Base-by-base conservation (phyloP, 1,140 invertebrate genomes). In the Steinernema feltiae region DNA sequence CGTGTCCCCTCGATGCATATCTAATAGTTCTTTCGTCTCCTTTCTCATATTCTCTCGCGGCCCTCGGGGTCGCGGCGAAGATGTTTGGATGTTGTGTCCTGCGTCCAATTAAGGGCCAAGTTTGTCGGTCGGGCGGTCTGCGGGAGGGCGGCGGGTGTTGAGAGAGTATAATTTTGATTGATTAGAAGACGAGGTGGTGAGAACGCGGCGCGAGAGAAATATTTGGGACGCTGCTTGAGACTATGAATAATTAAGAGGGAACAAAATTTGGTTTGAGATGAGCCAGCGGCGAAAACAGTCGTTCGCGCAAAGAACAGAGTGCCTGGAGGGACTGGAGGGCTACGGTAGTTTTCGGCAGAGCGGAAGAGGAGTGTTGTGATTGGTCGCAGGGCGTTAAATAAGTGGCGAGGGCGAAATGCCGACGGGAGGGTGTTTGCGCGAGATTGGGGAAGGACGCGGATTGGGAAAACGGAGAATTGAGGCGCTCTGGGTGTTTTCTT, bases 21-120 rank as follows among this genome's bases (percentile, higher is more conserved):
- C 53, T 63, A 63, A 63, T 63, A 21, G 53, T 12, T 27, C 53
- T 15, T 7, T 41, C n/a, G n/a, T n/a, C n/a, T n/a, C n/a, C 53
- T 63, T 63, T 63, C 53, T 63, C 53, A 63, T 63, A 63, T 63
- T 63, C 53, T 63, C 53, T 21, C 2, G 24, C 53, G 53, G 53
- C 12, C 53, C 53, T 63, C 53, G 24, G 53, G 35, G 35, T 41
- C 35, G 35, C 7, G n/a, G 53, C 53, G 53, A 63, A 63, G 53
- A 63, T 63, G 53, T 63, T 63, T 63, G 53, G 53, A 21, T 63
- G 53, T 63, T 63, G 53, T 63, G 53, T 63, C 53, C 53, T 63
- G 53, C 24, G 53, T 63, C 53, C 53, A 63, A 63, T 63, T 63
- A 63, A 63, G 53, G 53, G 53, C 53, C 53, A 63, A 63, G 53